phyloP scores from a whole-genome alignment of 2,113 vertebrate species.

The Otocyon megalotis region DNA sequence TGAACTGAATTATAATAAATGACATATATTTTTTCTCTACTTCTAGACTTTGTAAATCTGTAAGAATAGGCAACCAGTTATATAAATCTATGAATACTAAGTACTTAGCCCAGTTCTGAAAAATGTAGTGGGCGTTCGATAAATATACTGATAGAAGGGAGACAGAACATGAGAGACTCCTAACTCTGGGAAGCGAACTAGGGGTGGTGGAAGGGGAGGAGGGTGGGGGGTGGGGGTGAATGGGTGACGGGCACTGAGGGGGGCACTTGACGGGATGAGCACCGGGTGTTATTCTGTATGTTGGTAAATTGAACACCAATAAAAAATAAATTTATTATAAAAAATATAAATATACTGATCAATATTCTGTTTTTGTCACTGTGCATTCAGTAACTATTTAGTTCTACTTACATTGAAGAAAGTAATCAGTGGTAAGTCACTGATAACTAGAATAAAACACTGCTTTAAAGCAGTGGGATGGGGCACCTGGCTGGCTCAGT shows the following conservation, averaged over 20 bases:
- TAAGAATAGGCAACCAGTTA: not conserved
- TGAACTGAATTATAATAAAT: not conserved
- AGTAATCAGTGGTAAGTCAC: not conserved
- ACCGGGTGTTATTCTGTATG: no score
- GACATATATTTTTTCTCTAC: not conserved
- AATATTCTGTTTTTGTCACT: not conserved
- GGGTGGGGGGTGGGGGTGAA: no score
- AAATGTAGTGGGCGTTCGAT: not conserved
- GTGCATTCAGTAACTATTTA: not conserved
- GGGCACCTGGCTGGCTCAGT: not conserved
- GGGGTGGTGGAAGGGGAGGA: no score
- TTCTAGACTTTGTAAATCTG: not conserved
- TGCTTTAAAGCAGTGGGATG: not conserved
- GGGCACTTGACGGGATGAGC: no score
- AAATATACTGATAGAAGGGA: not conserved
- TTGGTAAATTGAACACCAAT: no score
- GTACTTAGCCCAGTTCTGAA: not conserved
- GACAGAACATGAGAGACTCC: no score
- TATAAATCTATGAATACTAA: not conserved
- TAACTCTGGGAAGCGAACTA: no score
- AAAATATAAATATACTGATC: not conserved
- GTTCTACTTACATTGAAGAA: not conserved
- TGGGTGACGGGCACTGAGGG: no score
- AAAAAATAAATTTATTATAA: no score
- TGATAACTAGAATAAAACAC: not conserved